Evolutionary conservation across 2,888 invertebrate species (phyloP).

Genomic region (Lycaena phlaeas): DNA sequence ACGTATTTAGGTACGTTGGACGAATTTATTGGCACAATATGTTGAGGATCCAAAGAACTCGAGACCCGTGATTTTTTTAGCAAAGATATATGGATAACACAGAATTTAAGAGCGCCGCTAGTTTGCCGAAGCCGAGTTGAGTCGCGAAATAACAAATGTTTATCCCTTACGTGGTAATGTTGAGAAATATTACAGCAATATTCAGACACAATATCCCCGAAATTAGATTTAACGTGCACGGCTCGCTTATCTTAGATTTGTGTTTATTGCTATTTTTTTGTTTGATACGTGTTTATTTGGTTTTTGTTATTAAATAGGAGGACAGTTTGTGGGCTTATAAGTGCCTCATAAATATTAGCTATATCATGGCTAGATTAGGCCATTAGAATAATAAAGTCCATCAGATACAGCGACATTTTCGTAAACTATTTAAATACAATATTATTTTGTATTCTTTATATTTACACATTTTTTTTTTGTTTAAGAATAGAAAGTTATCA

Average conservation of each 20-base stretch:
- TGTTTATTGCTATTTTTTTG: constrained; percentile 4
- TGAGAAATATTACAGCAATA: constrained; percentile 31
- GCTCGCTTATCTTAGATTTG: constrained; percentile 3
- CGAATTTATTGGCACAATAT: constrained; percentile 69
- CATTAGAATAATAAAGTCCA: no score
- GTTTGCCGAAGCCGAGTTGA: constrained; percentile 7
- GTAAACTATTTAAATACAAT: no score
- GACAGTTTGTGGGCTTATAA: no score
- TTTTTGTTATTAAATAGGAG: no score
- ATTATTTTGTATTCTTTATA: no score
- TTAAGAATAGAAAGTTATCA: no score
- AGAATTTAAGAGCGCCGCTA: constrained; percentile 26
- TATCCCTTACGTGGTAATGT: constrained; percentile 28
- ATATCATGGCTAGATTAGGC: no score
- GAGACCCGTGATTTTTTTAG: constrained; percentile 53
- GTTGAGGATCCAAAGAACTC: constrained; percentile 52
- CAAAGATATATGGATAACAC: constrained; percentile 35
- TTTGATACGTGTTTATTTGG: constrained; percentile 1
- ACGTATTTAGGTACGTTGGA: constrained; percentile 66
- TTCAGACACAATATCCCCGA: constrained; percentile 6
- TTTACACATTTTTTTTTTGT: no score
- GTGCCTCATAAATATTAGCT: no score
- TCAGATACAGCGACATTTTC: no score
- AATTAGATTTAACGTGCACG: constrained; percentile 7
- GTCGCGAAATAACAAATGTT: constrained; percentile 20